phyloP scores from a whole-genome alignment of 2,888 invertebrate genomes.

The Morpho achilles region DNA sequence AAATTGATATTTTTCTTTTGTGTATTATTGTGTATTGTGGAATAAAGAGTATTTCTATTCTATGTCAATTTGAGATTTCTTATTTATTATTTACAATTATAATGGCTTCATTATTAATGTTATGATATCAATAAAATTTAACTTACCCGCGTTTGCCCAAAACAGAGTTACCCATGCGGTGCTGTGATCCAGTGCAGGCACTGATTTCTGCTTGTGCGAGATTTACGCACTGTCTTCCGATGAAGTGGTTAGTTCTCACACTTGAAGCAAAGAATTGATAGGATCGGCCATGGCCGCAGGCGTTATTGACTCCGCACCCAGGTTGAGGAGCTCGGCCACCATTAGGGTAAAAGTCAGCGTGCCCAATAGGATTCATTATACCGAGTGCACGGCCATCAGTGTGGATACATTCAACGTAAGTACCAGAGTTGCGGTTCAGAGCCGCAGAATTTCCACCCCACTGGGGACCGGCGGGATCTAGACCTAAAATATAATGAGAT shows the following conservation, averaged over 20 bases:
- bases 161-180: slow-evolving; percentile 34
- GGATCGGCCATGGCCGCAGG: slow-evolving; percentile 40
- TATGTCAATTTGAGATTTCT: too few relatives aligned
- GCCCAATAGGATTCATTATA: slow-evolving; percentile 35
- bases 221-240: slow-evolving; percentile 32
- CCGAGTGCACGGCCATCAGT: slow-evolving; percentile 40
- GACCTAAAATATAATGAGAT: slow-evolving; percentile 31
- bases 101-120: too few relatives aligned
- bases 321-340: slow-evolving; percentile 40
- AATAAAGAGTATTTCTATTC: too few relatives aligned
- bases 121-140: not conserved
- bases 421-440: slow-evolving; percentile 34
- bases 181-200: slow-evolving; percentile 28
- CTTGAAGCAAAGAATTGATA: slow-evolving; percentile 36
- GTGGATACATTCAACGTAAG: slow-evolving; percentile 42
- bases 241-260: slow-evolving; percentile 34
- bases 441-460: slow-evolving; percentile 38
- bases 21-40: too few relatives aligned
- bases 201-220: slow-evolving; percentile 30
- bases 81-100: too few relatives aligned
- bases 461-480: slow-evolving; percentile 48
- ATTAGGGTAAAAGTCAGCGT: slow-evolving; percentile 44
- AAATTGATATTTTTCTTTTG: too few relatives aligned
- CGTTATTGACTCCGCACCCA: slow-evolving; percentile 30
- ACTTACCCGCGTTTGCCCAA: slow-evolving; percentile 34